Percentiles rank a stretch among this genome's conserved stretches.
Conservation (phyloP, 2,113 vertebrate genomes). For the Corythornis madagascariensis region DNA sequence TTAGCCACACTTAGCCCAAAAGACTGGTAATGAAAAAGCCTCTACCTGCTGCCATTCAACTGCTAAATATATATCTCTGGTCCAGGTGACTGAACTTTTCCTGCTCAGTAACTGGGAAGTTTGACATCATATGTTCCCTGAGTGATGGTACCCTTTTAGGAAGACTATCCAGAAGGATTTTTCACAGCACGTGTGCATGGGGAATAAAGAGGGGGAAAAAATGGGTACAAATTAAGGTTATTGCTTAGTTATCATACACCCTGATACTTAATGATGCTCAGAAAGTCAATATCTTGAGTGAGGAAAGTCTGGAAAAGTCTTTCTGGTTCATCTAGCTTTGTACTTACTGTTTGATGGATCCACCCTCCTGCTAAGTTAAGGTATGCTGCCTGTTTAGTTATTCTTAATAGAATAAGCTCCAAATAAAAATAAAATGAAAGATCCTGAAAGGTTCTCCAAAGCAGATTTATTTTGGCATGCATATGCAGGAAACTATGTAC, state of each 20-base stretch:
- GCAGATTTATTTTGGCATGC: conserved; percentile 80
- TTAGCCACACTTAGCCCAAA: conserved; percentile 64
- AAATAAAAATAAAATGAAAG: conserved; percentile 65
- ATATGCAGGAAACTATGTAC: conserved; percentile 74
- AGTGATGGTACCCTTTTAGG: not conserved
- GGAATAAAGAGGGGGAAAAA: not conserved
- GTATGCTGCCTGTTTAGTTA: not conserved
- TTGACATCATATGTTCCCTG: not conserved
- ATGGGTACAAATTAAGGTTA: not conserved
- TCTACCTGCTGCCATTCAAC: not conserved
- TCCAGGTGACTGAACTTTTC: not conserved
- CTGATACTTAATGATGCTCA: not conserved
- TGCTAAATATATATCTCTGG: not conserved
- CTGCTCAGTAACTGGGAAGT: not conserved
- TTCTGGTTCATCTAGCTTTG: not conserved
- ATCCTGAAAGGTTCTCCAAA: conserved; percentile 75
- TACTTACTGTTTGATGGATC: not conserved
- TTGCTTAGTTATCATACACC: not conserved
- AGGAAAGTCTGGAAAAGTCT: not conserved
- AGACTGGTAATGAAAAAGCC: not conserved
- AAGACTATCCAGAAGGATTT: not conserved
- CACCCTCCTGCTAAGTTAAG: not conserved
- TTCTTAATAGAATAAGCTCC: conserved; percentile 64
- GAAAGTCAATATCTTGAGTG: not conserved
- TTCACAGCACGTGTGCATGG: not conserved